These are phyloP conservation scores for Dasyornis broadbenti DNA, from an alignment of 2,113 vertebrate genomes.

Conservation along the genomic window DNA sequence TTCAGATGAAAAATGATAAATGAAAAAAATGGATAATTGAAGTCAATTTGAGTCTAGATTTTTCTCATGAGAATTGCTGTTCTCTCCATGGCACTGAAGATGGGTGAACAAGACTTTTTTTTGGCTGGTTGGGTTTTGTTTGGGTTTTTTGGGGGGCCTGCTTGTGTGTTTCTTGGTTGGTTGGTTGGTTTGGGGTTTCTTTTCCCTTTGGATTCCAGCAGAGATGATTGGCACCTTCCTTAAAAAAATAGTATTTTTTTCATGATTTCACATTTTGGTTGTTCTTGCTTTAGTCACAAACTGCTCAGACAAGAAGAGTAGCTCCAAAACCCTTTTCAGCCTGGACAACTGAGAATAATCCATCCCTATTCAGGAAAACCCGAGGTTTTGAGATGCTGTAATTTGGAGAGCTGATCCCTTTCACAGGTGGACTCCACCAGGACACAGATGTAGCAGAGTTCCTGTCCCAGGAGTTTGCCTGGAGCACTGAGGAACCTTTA, in stretches of 20 bases:
- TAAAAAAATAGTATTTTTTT: not conserved
- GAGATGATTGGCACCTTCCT: not conserved
- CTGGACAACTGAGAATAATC: not conserved
- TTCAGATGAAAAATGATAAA: not conserved
- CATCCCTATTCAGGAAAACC: not conserved
- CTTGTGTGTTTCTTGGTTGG: not conserved
- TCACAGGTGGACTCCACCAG: not conserved
- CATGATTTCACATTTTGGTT: not conserved
- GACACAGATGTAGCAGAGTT: not conserved
- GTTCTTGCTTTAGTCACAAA: not conserved
- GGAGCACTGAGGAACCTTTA: not conserved
- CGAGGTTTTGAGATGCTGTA: not conserved
- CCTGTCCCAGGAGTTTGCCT: not conserved
- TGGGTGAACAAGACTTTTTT: not conserved
- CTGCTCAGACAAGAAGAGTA: not conserved
- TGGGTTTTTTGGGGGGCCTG: not conserved
- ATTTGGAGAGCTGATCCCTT: not conserved
- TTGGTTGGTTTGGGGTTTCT: not conserved
- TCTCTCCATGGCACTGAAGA: not conserved
- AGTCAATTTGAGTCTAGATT: not conserved
- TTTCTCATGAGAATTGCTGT: not conserved
- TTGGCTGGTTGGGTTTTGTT: not conserved
- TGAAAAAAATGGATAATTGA: not conserved
- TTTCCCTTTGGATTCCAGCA: not conserved
- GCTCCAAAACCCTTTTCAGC: not conserved